Percentiles rank a stretch among this genome's conserved stretches.
Evolutionary conservation across 2,797 vertebrate genomes (phyloP).

Genomic region (Carapus acus): DNA sequence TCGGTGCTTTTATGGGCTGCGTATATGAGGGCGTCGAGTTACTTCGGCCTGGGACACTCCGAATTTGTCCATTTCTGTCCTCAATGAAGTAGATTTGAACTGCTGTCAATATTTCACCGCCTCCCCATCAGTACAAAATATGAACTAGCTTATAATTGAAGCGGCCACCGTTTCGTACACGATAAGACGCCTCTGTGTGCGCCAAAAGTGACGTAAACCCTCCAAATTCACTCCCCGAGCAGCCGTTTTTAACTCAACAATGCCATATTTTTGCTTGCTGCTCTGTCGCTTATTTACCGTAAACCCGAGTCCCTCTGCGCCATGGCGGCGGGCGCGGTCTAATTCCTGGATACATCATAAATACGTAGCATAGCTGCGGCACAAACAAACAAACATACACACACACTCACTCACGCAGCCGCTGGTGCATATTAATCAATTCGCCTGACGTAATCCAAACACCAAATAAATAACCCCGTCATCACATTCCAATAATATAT

Average conservation of each 20-base stretch:
- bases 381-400: too few species aligned
- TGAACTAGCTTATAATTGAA: too few species aligned
- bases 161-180: too few species aligned
- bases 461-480: not conserved
- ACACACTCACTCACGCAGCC: too few species aligned
- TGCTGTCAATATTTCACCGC: too few species aligned
- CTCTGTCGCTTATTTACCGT: not conserved
- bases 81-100: too few species aligned
- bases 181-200: not conserved
- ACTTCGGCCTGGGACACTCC: too few species aligned
- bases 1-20: not conserved
- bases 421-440: conserved; percentile 15
- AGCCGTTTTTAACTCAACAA: not conserved
- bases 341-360: conserved; percentile 20
- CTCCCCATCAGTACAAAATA: too few species aligned
- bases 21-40: not conserved
- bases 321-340: not conserved
- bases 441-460: conserved; percentile 16
- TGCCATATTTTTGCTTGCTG: not conserved
- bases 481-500: not conserved
- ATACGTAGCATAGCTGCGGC: conserved; percentile 24
- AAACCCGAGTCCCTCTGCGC: not conserved
- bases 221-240: rapidly evolving
- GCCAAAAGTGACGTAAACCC: too few species aligned
- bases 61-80: too few species aligned